Evolutionary conservation across 2,113 vertebrate genomes (phyloP), one percentile per base, ranked within the genome.

Genomic region (Peromyscus leucopus): DNA sequence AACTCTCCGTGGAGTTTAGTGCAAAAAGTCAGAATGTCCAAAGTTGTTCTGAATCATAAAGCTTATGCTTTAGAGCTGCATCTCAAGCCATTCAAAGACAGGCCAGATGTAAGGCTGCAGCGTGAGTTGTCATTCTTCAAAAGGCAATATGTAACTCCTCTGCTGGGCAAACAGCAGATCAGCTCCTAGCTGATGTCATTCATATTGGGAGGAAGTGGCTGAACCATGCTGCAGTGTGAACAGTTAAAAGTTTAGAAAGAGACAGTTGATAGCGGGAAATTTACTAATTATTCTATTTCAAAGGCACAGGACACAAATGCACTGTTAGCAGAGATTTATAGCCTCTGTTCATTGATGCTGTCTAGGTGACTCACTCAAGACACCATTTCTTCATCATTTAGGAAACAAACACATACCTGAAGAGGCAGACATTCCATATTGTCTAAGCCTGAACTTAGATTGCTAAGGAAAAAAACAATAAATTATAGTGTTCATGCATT

Each of bases 381-480:
- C 28, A 86, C 4, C 65, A 36, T 61, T 78, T 89, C 93, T 96
- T 57, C n/a, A 48, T 51, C 85, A 67, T 92, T 63, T 91, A 72
- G 51, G 93, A 90, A 97, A 82, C 46, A 97, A 96, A 96, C 93
- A 96, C 90, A 95, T 96, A 96, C 90, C 31, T 80, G 75, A 97
- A 98, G 71, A 96, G 93, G 80, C 96, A 98, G 98, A 95, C 16
- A 74, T 82, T 97, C 95, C 85, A 92, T 95, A 42, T 96, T 98
- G n/a, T 7, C 90, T 71, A 61, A 94, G 46, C 84, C 93, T 98
- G 98, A 98, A 97, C 96, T 98, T 97, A 98, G 55, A 15, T 55
- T 55, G 97, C 97, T 96, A 96, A 95, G 15, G 36, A 93, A 94
- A 98, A 98, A 98, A 97, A 95, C 76, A 95, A 96, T 79, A 87